Evolutionary conservation across 2,888 invertebrate genomes (phyloP).

Genomic region (Euclidia mi): DNA sequence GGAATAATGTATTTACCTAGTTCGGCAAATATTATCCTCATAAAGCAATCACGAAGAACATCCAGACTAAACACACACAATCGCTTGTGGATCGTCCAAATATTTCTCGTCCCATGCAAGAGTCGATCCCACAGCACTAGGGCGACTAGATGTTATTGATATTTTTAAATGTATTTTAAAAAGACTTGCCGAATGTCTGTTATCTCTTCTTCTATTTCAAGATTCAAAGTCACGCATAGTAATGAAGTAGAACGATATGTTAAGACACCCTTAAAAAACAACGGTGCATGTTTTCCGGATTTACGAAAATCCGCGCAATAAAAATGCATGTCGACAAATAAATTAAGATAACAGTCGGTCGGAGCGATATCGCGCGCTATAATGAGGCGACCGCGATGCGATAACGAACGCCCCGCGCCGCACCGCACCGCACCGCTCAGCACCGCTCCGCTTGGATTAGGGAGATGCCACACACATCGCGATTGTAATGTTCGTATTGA

Average conservation of each 20-base stretch:
- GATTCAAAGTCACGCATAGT: no score
- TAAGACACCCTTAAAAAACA: neutral
- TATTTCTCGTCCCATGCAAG: no score
- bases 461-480: constrained; percentile 51
- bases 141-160: no score
- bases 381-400: constrained; percentile 72
- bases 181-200: no score
- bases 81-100: no score
- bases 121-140: no score
- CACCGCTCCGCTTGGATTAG: constrained; percentile 64
- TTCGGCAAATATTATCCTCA: no score
- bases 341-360: constrained; percentile 53
- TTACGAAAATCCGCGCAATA: constrained; percentile 13
- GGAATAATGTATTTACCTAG: no score
- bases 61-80: no score
- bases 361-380: constrained; percentile 50
- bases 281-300: neutral
- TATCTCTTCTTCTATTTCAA: neutral
- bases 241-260: no score
- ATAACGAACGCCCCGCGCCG: constrained; percentile 71
- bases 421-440: constrained; percentile 57
- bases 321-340: constrained; percentile 40
- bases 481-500: constrained; percentile 22
- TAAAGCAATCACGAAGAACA: no score
- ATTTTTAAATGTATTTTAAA: no score